Percentiles rank a stretch among this genome's conserved stretches.
Evolutionary conservation across 2,888 invertebrate genomes (phyloP).

Genomic region (Limnephilus marmoratus): DNA sequence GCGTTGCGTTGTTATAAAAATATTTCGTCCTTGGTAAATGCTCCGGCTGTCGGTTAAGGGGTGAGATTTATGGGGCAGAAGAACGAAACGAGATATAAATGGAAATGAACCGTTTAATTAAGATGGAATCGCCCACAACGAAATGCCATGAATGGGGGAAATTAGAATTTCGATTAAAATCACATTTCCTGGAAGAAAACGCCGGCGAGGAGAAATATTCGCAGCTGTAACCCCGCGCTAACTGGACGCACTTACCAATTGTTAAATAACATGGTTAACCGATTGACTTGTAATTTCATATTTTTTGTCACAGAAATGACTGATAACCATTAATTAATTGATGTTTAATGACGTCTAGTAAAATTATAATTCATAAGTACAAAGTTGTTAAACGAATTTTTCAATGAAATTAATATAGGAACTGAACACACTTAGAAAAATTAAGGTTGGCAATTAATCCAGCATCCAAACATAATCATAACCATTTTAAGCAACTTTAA

Average conservation of each 20-base stretch:
- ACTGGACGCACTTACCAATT: not conserved
- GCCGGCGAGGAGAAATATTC: not conserved
- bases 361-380: not conserved
- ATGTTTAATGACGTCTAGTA: not conserved
- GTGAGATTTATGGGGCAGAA: constrained; percentile 44
- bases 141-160: constrained; percentile 39
- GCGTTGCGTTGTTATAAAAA: constrained; percentile 13
- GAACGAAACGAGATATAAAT: constrained; percentile 42
- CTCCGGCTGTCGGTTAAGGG: constrained; percentile 28
- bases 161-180: constrained; percentile 50
- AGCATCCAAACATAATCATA: not conserved
- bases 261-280: not conserved
- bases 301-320: not conserved
- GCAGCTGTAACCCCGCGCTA: not conserved
- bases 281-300: not conserved
- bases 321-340: not conserved
- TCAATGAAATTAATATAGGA: not conserved
- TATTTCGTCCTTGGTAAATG: constrained; percentile 28
- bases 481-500: not conserved
- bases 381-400: not conserved
- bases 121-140: constrained; percentile 47
- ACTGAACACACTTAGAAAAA: not conserved
- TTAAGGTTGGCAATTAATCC: no score
- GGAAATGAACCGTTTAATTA: constrained; percentile 50
- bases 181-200: constrained; percentile 45